A percentile compares a stretch with the other conserved stretches of the same genome.
These are phyloP conservation scores for Microctenopoma stevenorrisi DNA, from an alignment of 2,797 vertebrate genomes.

Conservation along the genomic window DNA sequence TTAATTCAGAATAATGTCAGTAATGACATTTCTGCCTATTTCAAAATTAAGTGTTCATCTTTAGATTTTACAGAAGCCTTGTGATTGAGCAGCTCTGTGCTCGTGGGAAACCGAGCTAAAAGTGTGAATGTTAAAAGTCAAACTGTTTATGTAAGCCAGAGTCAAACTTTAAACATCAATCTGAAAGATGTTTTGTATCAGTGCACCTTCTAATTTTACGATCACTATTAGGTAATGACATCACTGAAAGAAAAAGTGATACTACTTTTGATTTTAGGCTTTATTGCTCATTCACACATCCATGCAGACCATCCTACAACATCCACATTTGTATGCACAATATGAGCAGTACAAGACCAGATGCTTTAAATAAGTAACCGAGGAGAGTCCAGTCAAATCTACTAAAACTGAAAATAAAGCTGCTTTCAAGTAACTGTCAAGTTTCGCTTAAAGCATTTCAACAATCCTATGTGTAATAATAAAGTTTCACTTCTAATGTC, in stretches of 20 bases:
- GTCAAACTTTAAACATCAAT: too few relatives aligned
- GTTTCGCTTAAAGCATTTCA: conserved; percentile 40
- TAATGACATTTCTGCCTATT: too few relatives aligned
- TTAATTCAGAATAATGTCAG: too few relatives aligned
- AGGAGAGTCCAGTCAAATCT: conserved; percentile 73
- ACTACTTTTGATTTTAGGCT: conserved; percentile 54
- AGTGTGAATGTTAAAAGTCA: too few relatives aligned
- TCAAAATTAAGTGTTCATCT: too few relatives aligned
- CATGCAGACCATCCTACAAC: conserved; percentile 87
- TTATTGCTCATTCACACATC: conserved; percentile 93
- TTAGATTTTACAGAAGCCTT: too few relatives aligned
- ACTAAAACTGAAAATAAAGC: conserved; percentile 75
- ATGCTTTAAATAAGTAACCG: conserved; percentile 84
- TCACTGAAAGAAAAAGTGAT: neutral
- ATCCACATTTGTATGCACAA: conserved; percentile 86
- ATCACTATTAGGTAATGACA: neutral
- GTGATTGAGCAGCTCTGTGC: too few relatives aligned
- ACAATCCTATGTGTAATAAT: conserved; percentile 17
- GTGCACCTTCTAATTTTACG: too few relatives aligned
- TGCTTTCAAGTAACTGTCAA: conserved; percentile 86
- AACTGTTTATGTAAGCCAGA: too few relatives aligned
- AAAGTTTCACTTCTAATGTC: conserved; percentile 15
- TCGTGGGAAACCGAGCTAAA: too few relatives aligned
- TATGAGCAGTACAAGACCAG: conserved; percentile 83
- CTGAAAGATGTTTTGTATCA: too few relatives aligned